phyloP scores from a whole-genome alignment of 2,797 vertebrate species.

The Tarsius wallacei region DNA sequence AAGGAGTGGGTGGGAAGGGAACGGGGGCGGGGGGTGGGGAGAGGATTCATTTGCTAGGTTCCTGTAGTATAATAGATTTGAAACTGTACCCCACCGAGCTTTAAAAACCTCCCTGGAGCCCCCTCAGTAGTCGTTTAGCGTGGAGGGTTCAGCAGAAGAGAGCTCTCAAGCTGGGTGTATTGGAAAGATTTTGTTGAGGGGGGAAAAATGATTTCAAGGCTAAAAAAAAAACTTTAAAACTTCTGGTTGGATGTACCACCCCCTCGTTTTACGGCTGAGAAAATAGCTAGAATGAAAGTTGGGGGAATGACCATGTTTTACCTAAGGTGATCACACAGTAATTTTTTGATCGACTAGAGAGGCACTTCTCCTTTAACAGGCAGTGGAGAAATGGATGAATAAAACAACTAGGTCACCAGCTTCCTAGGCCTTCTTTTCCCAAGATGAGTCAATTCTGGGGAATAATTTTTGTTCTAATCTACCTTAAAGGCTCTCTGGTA shows the following conservation, averaged over 20 bases:
- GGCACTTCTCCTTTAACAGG: slow-evolving; percentile 68
- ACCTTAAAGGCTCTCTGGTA: neutral
- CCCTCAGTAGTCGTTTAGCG: neutral
- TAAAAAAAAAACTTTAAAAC: neutral
- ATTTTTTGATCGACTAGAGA: neutral
- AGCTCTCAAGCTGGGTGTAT: neutral
- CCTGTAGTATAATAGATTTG: neutral
- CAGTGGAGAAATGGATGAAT: slow-evolving; percentile 31
- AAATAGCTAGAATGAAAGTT: neutral
- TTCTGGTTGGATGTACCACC: neutral
- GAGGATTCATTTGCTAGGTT: neutral
- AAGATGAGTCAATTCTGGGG: slow-evolving; percentile 48
- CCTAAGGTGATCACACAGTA: neutral
- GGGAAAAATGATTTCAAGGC: neutral
- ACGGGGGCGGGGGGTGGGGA: neutral
- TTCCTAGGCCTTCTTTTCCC: slow-evolving; percentile 21
- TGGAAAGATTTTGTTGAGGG: slow-evolving; percentile 33
- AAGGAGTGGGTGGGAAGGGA: neutral
- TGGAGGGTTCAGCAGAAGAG: neutral
- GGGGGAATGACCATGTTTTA: neutral
- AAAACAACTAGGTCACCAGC: slow-evolving; percentile 40
- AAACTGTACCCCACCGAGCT: neutral
- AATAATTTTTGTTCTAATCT: slow-evolving; percentile 28
- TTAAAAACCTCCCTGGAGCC: neutral
- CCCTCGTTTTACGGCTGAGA: slow-evolving; percentile 28